A percentile compares a stretch with the other conserved stretches of the same genome.
These are phyloP conservation scores for Tenualosa ilisha DNA, from an alignment of 2,797 vertebrate genomes.

Conservation along the genomic window DNA sequence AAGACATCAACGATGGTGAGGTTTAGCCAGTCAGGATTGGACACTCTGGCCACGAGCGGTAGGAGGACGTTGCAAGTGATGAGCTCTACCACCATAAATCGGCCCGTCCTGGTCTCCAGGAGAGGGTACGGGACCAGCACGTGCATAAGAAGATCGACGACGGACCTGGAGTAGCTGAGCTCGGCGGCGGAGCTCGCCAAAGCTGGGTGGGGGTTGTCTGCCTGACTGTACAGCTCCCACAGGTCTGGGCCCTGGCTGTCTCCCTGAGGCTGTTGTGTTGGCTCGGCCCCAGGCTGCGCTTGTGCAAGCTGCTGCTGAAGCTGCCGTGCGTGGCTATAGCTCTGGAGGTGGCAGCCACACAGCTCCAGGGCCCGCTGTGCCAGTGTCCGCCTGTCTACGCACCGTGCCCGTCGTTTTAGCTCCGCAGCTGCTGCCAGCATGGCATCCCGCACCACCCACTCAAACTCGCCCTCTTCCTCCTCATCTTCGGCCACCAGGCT, in stretches of 20 bases:
- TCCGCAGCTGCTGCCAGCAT: conserved; percentile 82
- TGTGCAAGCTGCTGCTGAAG: conserved; percentile 43
- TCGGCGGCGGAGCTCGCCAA: conserved; percentile 69
- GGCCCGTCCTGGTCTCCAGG: conserved; percentile 85
- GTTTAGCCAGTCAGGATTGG: conserved; percentile 92
- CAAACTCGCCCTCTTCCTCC: conserved; percentile 76
- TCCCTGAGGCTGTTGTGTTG: not conserved
- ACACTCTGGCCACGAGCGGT: conserved; percentile 80
- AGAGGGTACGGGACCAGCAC: conserved; percentile 84
- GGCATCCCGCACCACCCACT: conserved; percentile 75
- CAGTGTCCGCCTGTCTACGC: conserved; percentile 71
- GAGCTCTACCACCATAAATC: conserved; percentile 87
- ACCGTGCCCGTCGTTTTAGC: conserved; percentile 75
- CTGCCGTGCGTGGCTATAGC: conserved; percentile 79
- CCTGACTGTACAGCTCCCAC: conserved; percentile 81
- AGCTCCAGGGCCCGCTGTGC: conserved; percentile 78
- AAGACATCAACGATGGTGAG: conserved; percentile 81
- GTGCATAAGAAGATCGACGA: conserved; percentile 78
- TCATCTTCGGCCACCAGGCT: conserved; percentile 73
- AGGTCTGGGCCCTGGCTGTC: conserved; percentile 47
- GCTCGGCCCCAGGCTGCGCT: not conserved
- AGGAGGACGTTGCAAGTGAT: conserved; percentile 88
- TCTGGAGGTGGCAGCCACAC: conserved; percentile 85
- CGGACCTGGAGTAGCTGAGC: conserved; percentile 75
- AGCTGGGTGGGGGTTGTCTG: conserved; percentile 75